Evolutionary conservation across 2,888 invertebrate genomes (phyloP).

Genomic region (Hanleya hanleyi): DNA sequence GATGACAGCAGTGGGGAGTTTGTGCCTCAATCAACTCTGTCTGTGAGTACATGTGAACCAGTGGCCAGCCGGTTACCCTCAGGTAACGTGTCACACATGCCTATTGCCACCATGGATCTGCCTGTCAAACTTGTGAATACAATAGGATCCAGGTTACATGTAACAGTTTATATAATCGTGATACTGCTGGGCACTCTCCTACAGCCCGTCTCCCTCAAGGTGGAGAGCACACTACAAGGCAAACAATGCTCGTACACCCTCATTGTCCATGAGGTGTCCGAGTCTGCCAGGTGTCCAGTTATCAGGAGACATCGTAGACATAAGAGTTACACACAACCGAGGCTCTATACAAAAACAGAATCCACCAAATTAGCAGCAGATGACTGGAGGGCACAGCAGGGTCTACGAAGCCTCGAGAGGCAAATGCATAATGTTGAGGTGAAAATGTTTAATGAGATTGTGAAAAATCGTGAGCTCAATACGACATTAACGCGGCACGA

Average conservation of each 20-base stretch:
- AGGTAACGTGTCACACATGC: too few relatives aligned
- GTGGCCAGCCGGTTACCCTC: too few relatives aligned
- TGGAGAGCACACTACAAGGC: not conserved
- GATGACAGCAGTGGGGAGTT: too few relatives aligned
- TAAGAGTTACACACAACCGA: not conserved
- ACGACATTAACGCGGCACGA: conserved; percentile 57
- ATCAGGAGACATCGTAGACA: not conserved
- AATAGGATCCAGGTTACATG: not conserved
- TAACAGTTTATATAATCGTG: not conserved
- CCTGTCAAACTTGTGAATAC: too few relatives aligned
- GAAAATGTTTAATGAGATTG: conserved; percentile 47
- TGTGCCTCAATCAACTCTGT: too few relatives aligned
- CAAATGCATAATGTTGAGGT: conserved; percentile 1
- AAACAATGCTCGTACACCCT: not conserved
- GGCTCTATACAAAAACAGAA: not conserved
- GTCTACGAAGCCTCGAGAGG: not conserved
- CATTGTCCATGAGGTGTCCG: conserved; percentile 19
- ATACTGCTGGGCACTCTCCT: not conserved
- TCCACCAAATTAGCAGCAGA: not conserved
- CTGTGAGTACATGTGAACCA: too few relatives aligned
- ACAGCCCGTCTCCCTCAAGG: not conserved
- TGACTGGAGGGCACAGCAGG: not conserved
- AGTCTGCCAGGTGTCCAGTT: conserved; percentile 50
- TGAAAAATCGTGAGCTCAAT: conserved; percentile 56
- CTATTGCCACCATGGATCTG: too few relatives aligned